phyloP scores from a whole-genome alignment of 2,113 vertebrate species.

The Mastomys coucha region DNA sequence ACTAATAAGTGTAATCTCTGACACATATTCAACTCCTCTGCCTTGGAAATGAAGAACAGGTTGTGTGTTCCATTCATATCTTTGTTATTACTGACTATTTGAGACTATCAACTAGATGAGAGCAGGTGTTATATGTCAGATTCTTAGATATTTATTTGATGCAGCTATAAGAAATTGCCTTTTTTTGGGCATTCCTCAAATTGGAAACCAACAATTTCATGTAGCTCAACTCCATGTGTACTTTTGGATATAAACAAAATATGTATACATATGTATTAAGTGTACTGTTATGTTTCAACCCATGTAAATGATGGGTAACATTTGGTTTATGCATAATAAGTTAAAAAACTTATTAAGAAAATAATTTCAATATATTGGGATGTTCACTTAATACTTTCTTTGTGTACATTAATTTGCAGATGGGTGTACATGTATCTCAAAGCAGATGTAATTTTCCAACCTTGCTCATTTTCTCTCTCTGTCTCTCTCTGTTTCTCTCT shows the following conservation, averaged over 20 bases:
- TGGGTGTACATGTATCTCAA: neutral
- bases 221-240: neutral
- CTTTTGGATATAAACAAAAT: neutral
- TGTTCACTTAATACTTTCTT: too few species aligned
- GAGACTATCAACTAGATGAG: neutral
- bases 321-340: neutral
- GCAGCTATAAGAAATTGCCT: neutral
- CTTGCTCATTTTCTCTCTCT: too few species aligned
- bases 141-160: slow-evolving; percentile 32
- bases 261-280: neutral
- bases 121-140: neutral
- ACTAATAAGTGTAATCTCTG: neutral
- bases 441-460: neutral
- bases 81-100: neutral
- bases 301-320: neutral
- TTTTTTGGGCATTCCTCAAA: neutral
- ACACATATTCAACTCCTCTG: neutral
- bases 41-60: neutral
- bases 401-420: too few species aligned
- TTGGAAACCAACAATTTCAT: slow-evolving; percentile 34
- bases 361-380: neutral
- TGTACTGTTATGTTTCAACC: neutral
- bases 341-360: neutral
- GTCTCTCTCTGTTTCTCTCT: too few species aligned
- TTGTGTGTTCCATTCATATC: neutral